Conservation (phyloP, 2,113 vertebrate genomes). For the Thalassarche chlororhynchos region DNA sequence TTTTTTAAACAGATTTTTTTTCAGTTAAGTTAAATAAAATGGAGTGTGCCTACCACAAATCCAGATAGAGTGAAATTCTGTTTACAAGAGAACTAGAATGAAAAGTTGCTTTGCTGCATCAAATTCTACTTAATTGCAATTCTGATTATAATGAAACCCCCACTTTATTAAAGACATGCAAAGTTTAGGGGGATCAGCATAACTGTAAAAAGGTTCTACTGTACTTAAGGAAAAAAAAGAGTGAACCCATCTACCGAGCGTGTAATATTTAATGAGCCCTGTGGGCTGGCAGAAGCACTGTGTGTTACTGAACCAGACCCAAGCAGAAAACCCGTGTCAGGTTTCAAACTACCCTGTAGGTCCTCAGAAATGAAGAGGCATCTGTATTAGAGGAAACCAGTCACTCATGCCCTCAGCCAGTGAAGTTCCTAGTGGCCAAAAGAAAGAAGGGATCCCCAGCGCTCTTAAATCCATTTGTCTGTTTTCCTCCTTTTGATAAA, state of each 20-base stretch:
- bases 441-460: not conserved
- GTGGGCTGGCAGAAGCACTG: slow-evolving; percentile 30
- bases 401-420: not conserved
- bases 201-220: not conserved
- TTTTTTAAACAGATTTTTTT: not conserved
- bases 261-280: not conserved
- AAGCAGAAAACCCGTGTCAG: not conserved
- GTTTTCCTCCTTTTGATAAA: not conserved
- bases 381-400: slow-evolving; percentile 11
- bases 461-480: not conserved
- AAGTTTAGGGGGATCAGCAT: not conserved
- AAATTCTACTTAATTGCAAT: not conserved
- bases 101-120: not conserved
- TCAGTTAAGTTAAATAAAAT: not conserved
- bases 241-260: not conserved
- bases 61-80: not conserved
- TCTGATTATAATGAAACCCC: not conserved
- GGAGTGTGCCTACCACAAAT: not conserved
- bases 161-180: not conserved
- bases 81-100: not conserved
- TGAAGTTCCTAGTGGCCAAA: not conserved
- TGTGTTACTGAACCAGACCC: not conserved
- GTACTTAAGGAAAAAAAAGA: not conserved
- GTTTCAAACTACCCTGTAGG: slow-evolving; percentile 51
- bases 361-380: slow-evolving; percentile 35